These are phyloP conservation scores for Coregonus ussuriensis DNA, from an alignment of 2,797 vertebrate genomes.

Conservation along the genomic window DNA sequence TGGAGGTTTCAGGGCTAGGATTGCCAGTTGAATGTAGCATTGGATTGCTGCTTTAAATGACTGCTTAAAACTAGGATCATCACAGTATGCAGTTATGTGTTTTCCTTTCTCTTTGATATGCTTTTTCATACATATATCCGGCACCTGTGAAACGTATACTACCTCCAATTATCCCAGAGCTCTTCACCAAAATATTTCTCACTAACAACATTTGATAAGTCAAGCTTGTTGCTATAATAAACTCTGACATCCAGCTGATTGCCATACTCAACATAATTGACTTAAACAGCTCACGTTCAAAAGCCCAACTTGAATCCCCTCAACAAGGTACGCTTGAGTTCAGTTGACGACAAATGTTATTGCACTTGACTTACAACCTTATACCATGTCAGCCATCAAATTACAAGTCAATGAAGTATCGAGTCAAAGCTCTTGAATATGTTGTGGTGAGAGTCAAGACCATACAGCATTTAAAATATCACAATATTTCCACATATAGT, in stretches of 20 bases:
- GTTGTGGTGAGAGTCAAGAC: neutral
- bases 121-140: neutral
- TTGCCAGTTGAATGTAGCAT: too few relatives aligned
- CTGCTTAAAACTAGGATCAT: too few relatives aligned
- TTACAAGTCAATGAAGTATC: neutral
- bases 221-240: neutral
- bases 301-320: constrained; percentile 4
- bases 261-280: neutral
- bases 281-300: neutral
- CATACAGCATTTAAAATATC: too few relatives aligned
- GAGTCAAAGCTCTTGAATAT: neutral
- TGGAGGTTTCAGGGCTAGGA: neutral
- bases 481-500: too few relatives aligned
- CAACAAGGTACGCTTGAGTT: neutral
- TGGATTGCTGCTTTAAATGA: too few relatives aligned
- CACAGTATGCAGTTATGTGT: neutral
- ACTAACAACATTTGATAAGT: neutral
- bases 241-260: neutral
- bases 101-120: neutral
- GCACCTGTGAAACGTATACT: neutral
- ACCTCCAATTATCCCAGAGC: neutral
- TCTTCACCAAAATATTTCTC: neutral
- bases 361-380: neutral
- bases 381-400: neutral
- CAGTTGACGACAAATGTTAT: neutral